A percentile compares a stretch with the other conserved stretches of the same genome.
phyloP scores from a whole-genome alignment of 2,113 vertebrate genomes.

The Indri indri region DNA sequence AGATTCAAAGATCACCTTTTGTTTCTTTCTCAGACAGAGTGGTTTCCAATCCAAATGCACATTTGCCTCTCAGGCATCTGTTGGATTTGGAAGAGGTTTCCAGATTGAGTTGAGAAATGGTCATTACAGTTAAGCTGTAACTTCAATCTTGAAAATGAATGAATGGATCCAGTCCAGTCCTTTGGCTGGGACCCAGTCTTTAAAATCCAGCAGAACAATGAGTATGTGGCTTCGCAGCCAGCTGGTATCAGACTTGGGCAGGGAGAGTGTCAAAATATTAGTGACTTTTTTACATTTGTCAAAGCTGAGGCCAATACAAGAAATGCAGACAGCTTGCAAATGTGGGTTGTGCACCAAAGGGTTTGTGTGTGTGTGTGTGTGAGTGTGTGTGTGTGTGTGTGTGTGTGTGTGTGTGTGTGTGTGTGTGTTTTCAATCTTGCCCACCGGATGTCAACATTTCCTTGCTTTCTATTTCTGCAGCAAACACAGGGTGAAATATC shows the following conservation, averaged over 20 bases:
- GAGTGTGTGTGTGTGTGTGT: background rate
- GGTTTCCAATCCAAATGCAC: constrained; percentile 74
- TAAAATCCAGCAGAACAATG: constrained; percentile 94
- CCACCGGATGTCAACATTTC: constrained; percentile 81
- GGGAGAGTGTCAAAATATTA: constrained; percentile 92
- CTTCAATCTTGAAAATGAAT: constrained; percentile 89
- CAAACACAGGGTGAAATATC: constrained; percentile 79
- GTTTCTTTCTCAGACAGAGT: constrained; percentile 67
- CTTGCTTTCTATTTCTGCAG: constrained; percentile 68
- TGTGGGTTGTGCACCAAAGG: constrained; percentile 82
- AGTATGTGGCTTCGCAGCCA: constrained; percentile 94
- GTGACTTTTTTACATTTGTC: constrained; percentile 92
- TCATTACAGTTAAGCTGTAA: constrained; percentile 87
- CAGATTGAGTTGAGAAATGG: constrained; percentile 86
- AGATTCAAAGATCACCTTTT: constrained; percentile 71
- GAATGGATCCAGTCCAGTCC: constrained; percentile 93
- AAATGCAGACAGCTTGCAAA: constrained; percentile 89
- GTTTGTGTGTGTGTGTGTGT: background rate
- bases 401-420: background rate
- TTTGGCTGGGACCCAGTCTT: constrained; percentile 96
- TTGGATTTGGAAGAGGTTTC: constrained; percentile 83
- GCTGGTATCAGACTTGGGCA: constrained; percentile 94
- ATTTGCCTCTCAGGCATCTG: constrained; percentile 82
- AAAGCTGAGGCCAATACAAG: constrained; percentile 89
- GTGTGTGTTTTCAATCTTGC: constrained; percentile 76